Evolutionary conservation across 2,888 invertebrate species (phyloP), one percentile per base, ranked within the genome.

Genomic region (Phorcus lineatus): DNA sequence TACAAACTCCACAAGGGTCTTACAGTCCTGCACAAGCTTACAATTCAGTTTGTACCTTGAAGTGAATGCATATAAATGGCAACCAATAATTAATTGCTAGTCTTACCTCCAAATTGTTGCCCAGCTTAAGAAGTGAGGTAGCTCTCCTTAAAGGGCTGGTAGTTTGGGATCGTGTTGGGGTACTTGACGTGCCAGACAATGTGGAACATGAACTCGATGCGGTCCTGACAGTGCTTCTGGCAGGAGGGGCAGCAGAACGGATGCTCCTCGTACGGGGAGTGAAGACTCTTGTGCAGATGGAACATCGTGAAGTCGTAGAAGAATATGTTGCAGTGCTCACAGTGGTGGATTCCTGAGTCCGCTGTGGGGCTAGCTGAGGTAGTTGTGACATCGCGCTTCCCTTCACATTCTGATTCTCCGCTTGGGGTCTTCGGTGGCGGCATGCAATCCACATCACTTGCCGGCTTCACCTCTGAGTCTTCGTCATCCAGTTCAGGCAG

Each of bases 181-280:
- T 91, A 91, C 80, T 90, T 90, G 31, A 91, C 90, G 53, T 91
- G 91, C 91, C 91, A 91, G 9, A 91, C 91, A 7, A 89, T 89
- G 83, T 91, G 91, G 81, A 91, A 91, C 89, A 90, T 91, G 82
- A 91, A 91, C 88, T 91, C 91, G 53, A 91, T 89, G 52, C 89
- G 87, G 80, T 91, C 91, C 86, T 90, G 90, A 81, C 91, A 91
- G 80, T 86, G 87, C 78, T 89, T 89, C 81, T 88, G 83, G 84
- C 91, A 91, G 7, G 90, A 90, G 47, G 91, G 91, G 82, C 91
- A 91, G 52, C 88, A 82, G 84, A 90, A 91, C 0, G 91, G 91
- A 77, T 85, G 81, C 76, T 89, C 88, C 66, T 90, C 89, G 67
- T 87, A 81, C 0, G 91, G 91, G n/a, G 89, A 88, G 83, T 91